Evolutionary conservation across 2,797 vertebrate genomes (phyloP).

Genomic region (Gymnothorax javanicus): DNA sequence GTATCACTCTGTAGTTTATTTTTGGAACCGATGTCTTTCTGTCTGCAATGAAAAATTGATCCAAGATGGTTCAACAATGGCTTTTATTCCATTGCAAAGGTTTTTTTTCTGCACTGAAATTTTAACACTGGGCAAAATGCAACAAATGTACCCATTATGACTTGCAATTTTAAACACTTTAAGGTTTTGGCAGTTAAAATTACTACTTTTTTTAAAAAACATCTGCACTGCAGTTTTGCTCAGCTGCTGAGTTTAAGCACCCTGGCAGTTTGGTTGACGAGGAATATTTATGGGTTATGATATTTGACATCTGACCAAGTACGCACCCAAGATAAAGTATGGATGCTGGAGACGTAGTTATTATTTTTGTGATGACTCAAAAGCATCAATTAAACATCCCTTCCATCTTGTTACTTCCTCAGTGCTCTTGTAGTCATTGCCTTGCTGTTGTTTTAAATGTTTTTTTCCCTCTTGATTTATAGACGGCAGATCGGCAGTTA

Average conservation of each 20-base stretch:
- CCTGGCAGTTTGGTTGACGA: neutral
- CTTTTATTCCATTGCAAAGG: neutral
- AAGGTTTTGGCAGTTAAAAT: neutral
- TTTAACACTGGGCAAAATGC: neutral
- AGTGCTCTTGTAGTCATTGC: neutral
- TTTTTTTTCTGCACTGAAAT: neutral
- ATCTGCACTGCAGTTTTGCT: neutral
- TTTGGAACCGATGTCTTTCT: constrained; percentile 15
- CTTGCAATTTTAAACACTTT: neutral
- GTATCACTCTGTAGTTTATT: neutral
- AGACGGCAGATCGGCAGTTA: neutral
- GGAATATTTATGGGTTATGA: neutral
- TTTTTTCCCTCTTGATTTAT: neutral
- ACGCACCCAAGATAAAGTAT: constrained; percentile 6
- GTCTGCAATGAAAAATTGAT: neutral
- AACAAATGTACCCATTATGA: neutral
- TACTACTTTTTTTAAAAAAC: neutral
- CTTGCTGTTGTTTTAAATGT: neutral
- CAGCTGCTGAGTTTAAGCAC: neutral
- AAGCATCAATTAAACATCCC: constrained; percentile 2
- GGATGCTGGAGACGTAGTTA: neutral
- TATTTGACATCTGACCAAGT: neutral
- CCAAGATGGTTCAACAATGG: neutral
- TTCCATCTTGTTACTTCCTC: neutral
- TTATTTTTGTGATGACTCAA: neutral